phyloP scores from a whole-genome alignment of 2,113 vertebrate genomes.

The Crotalus helleri region DNA sequence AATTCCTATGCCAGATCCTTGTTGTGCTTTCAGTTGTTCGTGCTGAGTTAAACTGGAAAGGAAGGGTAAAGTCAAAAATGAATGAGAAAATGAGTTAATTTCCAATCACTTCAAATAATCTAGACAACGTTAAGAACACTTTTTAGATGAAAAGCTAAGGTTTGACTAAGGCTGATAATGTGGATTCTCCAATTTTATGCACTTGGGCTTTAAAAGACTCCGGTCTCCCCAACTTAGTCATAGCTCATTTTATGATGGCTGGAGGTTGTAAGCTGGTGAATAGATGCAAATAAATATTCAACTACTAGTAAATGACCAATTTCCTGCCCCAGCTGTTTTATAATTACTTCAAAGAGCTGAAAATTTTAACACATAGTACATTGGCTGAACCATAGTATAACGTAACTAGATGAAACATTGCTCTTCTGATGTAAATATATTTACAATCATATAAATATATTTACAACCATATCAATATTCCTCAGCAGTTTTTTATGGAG shows the following conservation, averaged over 20 bases:
- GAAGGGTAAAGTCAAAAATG: conserved; percentile 16
- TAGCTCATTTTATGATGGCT: conserved; percentile 48
- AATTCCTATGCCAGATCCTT: conserved; percentile 62
- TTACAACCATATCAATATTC: conserved; percentile 62
- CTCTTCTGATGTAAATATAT: conserved; percentile 50
- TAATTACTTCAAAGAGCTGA: conserved; percentile 59
- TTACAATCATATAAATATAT: conserved; percentile 20
- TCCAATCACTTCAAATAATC: background rate
- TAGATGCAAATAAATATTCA: conserved; percentile 54
- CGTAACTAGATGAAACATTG: conserved; percentile 65
- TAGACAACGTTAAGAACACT: background rate
- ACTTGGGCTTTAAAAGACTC: background rate
- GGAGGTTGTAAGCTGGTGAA: conserved; percentile 47
- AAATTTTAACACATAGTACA: conserved; percentile 49
- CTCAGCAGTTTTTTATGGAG: conserved; percentile 61
- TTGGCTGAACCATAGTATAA: conserved; percentile 52
- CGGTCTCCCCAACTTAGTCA: conserved; percentile 1
- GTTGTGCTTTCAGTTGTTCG: conserved; percentile 82
- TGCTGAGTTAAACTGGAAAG: conserved; percentile 82
- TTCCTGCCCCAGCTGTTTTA: conserved; percentile 67
- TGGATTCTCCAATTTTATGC: conserved; percentile 15
- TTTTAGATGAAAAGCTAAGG: background rate
- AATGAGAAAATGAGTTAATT: background rate
- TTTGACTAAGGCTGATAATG: background rate
- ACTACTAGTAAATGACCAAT: conserved; percentile 64